Percentiles rank a stretch among this genome's conserved stretches.
Conservation (phyloP, 2,888 invertebrate genomes). For the Tiliacea citrago region DNA sequence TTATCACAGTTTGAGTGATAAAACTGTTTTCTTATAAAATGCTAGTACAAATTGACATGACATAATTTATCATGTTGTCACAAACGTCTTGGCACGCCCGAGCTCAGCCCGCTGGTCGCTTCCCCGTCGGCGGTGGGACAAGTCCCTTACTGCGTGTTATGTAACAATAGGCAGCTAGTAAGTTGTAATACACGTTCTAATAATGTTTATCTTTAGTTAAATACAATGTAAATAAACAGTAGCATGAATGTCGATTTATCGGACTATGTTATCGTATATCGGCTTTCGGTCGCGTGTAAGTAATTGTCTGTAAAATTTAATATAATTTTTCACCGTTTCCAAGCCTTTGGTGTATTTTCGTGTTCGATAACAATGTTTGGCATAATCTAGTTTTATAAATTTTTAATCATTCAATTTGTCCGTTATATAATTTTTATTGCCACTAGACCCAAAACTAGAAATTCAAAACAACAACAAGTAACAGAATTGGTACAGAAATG, state of each 20-base stretch:
- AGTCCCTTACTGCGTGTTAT: slow-evolving; percentile 2
- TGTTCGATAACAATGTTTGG: slow-evolving; percentile 11
- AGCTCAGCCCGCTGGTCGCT: no score
- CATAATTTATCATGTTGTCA: no score
- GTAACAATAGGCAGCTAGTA: slow-evolving; percentile 2
- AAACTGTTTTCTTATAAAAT: no score
- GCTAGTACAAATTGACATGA: no score
- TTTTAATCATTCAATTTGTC: not conserved
- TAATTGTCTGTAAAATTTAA: slow-evolving; percentile 19
- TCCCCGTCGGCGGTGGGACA: not conserved
- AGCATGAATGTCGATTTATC: slow-evolving; percentile 21
- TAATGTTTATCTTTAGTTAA: not conserved
- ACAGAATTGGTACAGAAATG: not conserved
- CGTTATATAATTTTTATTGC: not conserved
- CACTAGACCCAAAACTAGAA: not conserved
- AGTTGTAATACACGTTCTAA: slow-evolving; percentile 5
- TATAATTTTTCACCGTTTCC: not conserved
- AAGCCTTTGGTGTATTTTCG: slow-evolving; percentile 28
- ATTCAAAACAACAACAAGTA: not conserved
- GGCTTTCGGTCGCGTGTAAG: slow-evolving; percentile 30
- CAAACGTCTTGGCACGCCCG: no score
- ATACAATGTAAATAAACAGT: not conserved
- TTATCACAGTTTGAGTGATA: no score
- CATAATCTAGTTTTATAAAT: slow-evolving; percentile 3
- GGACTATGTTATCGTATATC: slow-evolving; percentile 5